Conservation (phyloP, 2,113 vertebrate genomes). For the Clarias batrachus region DNA sequence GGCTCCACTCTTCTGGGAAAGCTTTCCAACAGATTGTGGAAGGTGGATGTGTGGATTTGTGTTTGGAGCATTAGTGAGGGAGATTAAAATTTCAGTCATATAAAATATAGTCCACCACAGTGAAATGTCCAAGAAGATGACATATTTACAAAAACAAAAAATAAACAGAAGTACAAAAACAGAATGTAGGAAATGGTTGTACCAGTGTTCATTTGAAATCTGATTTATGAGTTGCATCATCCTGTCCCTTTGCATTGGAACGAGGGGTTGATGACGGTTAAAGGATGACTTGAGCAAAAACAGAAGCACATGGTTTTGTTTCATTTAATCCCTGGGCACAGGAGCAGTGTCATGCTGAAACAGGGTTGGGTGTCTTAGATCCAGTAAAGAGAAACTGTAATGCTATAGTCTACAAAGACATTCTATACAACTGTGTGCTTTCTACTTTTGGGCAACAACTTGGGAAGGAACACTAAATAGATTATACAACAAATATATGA, state of each 20-base stretch:
- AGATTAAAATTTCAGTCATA: not conserved
- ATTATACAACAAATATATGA: not conserved
- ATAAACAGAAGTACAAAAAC: not conserved
- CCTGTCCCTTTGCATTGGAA: not conserved
- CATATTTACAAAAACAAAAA: not conserved
- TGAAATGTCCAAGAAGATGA: constrained; percentile 29
- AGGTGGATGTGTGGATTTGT: not conserved
- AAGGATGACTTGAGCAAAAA: constrained; percentile 47
- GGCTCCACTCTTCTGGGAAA: not conserved
- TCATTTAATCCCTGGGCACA: constrained; percentile 42
- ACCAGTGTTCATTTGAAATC: no score
- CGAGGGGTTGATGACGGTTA: no score
- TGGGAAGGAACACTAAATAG: no score
- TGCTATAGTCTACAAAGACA: not conserved
- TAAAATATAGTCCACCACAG: constrained; percentile 42
- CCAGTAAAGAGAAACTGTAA: not conserved
- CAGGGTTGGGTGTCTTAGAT: not conserved
- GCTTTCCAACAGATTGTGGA: not conserved
- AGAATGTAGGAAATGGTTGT: not conserved
- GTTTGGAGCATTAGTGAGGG: not conserved
- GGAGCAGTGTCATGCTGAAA: not conserved
- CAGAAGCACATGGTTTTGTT: constrained; percentile 70
- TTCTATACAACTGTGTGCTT: not conserved
- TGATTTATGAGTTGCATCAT: not conserved
- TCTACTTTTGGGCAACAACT: no score